Evolutionary conservation across 2,797 vertebrate genomes (phyloP), one percentile per base, ranked within the genome.

Genomic region (Hydrolagus colliei): DNA sequence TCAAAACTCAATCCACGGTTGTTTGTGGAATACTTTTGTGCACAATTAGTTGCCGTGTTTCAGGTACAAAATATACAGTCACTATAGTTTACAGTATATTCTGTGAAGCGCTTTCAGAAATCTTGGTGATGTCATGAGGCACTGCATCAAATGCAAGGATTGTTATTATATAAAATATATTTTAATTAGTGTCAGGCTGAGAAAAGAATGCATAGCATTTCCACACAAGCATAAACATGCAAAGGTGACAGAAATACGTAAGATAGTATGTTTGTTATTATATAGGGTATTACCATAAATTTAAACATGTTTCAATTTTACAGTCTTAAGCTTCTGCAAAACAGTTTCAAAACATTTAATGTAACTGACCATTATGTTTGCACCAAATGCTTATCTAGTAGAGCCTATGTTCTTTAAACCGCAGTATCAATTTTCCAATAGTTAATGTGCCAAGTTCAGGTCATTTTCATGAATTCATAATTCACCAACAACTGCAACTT

Each of bases 391-490:
- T 62, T 62, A 78, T 62, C n/a, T 20, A 78, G 59, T 11, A 27
- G 76, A 22, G n/a, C 11, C 11, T 63, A n/a, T 62, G 59, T 61
- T 63, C n/a, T 63, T 63, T 18, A 18, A 78, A 78, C 35, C 63
- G 76, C 61, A 14, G 76, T 78, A 62, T 78, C 11, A 78, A 61
- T 78, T 78, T 78, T 78, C n/a, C 76, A 78, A 63, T 61, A 78
- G 59, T 63, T 61, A 63, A 62, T 63, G n/a, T 63, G 5, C 14
- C 76, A 78, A 78, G 52, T 78, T 62, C 76, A 78, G 76, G 76
- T 78, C 76, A 78, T 61, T 62, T 78, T 63, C 59, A 78, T 78
- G 59, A 78, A 78, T 78, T 62, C n/a, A 78, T 62, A 78, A 78
- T 78, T 61, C 61, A 63, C 59, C 59, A 78, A 27, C 20, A 22